Base-by-base conservation (phyloP, 2,888 invertebrate genomes). In the Epistrophella euchroma region DNA sequence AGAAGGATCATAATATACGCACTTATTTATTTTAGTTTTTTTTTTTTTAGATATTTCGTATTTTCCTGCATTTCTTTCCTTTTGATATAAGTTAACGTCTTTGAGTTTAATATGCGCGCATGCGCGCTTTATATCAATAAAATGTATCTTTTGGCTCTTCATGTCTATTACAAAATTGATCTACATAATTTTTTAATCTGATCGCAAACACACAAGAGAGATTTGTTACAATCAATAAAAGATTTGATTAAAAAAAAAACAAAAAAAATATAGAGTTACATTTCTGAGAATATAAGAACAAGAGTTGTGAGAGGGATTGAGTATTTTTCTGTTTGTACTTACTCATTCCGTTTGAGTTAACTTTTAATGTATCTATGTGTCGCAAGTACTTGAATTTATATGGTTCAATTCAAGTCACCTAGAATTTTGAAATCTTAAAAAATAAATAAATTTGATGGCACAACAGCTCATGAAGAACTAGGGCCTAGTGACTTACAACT, bases 21-120 rank as follows among this genome's bases (percentile, higher is more conserved):
- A 68, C 80, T 80, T 62, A 80, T 75, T 80, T 75, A 75, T 68
- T 68, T 74, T 6, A 55, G 15, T 37, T 35, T 45, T 73, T 62
- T 78, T 47, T 58, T 17, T 32, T 50, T 0, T 43, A 4, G 0
- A 2, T 28, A 28, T 52, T n/a, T n/a, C n/a, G 56, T 28, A 50
- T 68, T 79, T 79, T 50, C 74, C 79, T 80, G 79, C 79, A 80
- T 50, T 58, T 55, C 79, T 55, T 35, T 72, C 71, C 37, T 25
- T 72, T 73, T 50, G 60, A 52, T 28, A 62, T 62, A 40, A 40
- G 22, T 40, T 9, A 58, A 37, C 37, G 15, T 37, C 15, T 22
- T 37, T 22, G 19, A 11, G 32, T 17, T 56, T 56, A 37, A 58
- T 37, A 58, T 32, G 28, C 40, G 71, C 60, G 37, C 56, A 66